phyloP scores from a whole-genome alignment of 2,888 invertebrate genomes.

The Physocephala rufipes region DNA sequence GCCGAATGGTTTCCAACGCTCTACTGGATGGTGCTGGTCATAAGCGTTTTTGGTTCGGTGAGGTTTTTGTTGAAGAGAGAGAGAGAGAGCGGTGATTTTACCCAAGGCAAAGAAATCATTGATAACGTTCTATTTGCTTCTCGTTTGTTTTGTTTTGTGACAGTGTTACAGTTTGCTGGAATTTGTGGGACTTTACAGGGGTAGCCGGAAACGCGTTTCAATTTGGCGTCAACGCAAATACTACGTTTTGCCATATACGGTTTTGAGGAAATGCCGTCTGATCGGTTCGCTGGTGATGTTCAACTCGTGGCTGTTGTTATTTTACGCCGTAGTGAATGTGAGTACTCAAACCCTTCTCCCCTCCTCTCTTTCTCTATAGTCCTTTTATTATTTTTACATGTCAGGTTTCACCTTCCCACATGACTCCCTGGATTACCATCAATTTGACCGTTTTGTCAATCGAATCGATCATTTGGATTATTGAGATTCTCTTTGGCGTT shows the following conservation, averaged over 20 bases:
- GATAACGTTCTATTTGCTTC: background rate
- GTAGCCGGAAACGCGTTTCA: conserved; percentile 39
- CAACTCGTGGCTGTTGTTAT: conserved; percentile 49
- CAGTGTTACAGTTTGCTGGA: conserved; percentile 47
- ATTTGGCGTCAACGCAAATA: conserved; percentile 50
- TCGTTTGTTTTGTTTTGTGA: no score
- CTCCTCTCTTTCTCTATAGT: background rate
- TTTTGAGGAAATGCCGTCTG: conserved; percentile 52
- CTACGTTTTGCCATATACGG: conserved; percentile 47
- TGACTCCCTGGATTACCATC: conserved; percentile 52
- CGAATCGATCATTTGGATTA: conserved; percentile 51
- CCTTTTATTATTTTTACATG: conserved; percentile 5
- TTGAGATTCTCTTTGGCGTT: conserved; percentile 47
- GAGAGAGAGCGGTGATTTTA: background rate
- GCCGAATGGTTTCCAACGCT: conserved; percentile 51
- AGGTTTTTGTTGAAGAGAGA: conserved; percentile 37
- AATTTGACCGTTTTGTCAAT: conserved; percentile 48
- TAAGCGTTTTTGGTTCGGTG: conserved; percentile 51
- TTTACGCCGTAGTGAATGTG: conserved; percentile 49
- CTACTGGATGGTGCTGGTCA: conserved; percentile 51
- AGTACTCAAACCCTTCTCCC: conserved; percentile 12
- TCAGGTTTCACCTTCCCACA: conserved; percentile 52
- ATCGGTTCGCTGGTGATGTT: conserved; percentile 51
- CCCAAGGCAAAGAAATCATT: background rate
- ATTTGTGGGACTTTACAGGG: conserved; percentile 40